Conservation (phyloP, 2,797 vertebrate species). For the Platalea minor region DNA sequence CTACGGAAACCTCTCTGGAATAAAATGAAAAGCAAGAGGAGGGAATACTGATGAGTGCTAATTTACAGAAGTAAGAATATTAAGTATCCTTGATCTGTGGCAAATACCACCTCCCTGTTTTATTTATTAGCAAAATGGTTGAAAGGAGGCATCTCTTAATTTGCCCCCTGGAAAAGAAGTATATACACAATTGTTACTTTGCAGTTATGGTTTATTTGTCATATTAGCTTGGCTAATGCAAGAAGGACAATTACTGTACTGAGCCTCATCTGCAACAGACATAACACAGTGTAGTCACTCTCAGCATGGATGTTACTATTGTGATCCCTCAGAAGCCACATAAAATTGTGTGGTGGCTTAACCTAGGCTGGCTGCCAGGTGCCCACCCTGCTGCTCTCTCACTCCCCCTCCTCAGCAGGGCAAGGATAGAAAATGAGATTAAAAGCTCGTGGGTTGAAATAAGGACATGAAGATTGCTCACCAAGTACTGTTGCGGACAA, state of each 20-base stretch:
- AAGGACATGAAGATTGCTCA: background rate
- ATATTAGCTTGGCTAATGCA: background rate
- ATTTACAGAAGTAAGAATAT: slow-evolving; percentile 14
- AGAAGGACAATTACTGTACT: background rate
- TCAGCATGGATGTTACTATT: background rate
- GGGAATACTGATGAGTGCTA: background rate
- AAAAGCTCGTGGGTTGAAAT: accelerated
- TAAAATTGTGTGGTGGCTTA: background rate
- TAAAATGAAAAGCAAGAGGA: slow-evolving; percentile 10
- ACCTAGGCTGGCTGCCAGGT: background rate
- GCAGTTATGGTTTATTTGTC: background rate
- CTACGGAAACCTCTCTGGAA: slow-evolving; percentile 6
- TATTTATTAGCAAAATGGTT: slow-evolving; percentile 3
- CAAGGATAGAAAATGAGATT: background rate
- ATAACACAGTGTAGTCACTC: background rate
- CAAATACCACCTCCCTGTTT: background rate
- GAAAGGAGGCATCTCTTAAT: background rate
- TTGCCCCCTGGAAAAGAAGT: background rate
- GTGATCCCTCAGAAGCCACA: background rate
- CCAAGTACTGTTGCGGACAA: background rate
- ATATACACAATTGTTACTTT: background rate
- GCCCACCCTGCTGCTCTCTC: background rate
- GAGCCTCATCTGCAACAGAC: background rate
- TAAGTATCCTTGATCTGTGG: background rate
- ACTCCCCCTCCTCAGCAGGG: background rate